These are phyloP conservation scores for Callyntrura guangdongensis DNA, from an alignment of 2,888 invertebrate species.

Conservation along the genomic window DNA sequence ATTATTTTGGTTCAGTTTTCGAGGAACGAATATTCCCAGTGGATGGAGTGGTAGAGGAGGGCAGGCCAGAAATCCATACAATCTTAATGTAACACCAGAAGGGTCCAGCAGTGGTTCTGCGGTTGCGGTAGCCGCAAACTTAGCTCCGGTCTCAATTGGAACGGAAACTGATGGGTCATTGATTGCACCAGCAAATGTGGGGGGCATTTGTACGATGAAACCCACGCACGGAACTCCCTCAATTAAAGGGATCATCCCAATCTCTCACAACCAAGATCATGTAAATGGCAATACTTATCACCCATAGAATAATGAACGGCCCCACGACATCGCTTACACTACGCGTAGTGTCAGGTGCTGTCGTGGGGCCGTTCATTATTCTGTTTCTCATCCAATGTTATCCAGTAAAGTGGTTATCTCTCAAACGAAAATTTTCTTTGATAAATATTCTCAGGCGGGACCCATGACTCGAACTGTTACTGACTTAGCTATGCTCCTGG, in stretches of 20 bases:
- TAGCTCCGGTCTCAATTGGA: constrained; percentile 53
- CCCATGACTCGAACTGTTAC: constrained; percentile 74
- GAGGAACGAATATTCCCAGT: constrained; percentile 73
- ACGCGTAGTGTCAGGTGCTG: too few species aligned
- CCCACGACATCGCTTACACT: too few species aligned
- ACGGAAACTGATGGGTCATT: constrained; percentile 79
- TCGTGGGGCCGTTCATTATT: too few species aligned
- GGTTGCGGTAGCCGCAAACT: constrained; percentile 69
- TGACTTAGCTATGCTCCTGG: constrained; percentile 66
- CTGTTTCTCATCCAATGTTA: too few species aligned
- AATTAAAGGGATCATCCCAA: constrained; percentile 73
- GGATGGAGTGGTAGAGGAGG: constrained; percentile 81
- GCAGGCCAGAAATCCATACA: constrained; percentile 72
- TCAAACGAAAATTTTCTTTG: neutral
- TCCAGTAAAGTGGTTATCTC: too few species aligned
- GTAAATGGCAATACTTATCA: constrained; percentile 49
- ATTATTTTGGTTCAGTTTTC: constrained; percentile 66
- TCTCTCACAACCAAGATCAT: constrained; percentile 78
- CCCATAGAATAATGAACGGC: too few species aligned
- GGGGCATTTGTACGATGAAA: constrained; percentile 68
- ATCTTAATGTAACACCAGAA: constrained; percentile 66
- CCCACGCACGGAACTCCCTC: constrained; percentile 72
- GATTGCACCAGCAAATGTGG: constrained; percentile 67
- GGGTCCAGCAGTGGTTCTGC: constrained; percentile 77
- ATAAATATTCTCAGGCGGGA: constrained; percentile 58